Conservation (phyloP, 2,888 invertebrate species). For the Eristalis tenax region DNA sequence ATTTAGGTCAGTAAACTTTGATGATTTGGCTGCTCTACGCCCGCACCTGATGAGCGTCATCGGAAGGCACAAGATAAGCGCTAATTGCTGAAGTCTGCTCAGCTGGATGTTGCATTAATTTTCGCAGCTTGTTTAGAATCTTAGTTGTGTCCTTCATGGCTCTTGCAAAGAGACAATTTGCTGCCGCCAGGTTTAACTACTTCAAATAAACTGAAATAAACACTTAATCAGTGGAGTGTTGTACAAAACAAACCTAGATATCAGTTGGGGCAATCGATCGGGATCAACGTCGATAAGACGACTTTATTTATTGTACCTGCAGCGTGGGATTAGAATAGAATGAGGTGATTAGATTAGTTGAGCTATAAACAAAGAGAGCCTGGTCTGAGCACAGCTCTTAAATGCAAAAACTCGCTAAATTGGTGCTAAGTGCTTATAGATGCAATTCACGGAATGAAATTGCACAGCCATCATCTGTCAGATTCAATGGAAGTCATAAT, state of each 20-base stretch:
- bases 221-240: background rate
- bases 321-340: background rate
- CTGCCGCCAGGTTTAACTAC: conserved; percentile 48
- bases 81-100: conserved; percentile 80
- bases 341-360: background rate
- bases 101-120: conserved; percentile 76
- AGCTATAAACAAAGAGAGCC: background rate
- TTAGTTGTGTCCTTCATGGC: conserved; percentile 78
- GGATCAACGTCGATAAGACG: background rate
- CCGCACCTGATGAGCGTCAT: conserved; percentile 86
- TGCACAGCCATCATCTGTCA: background rate
- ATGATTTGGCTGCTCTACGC: background rate
- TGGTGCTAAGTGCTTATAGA: background rate
- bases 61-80: conserved; percentile 89
- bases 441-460: background rate
- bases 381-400: background rate
- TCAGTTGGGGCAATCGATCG: background rate
- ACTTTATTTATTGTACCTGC: background rate
- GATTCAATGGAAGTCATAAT: conserved; percentile 16
- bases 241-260: background rate
- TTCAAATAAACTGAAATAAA: conserved; percentile 12
- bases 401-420: background rate
- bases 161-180: conserved; percentile 41
- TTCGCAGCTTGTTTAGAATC: conserved; percentile 76
- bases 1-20: background rate